Evolutionary conservation across 2,888 invertebrate species (phyloP).

Genomic region (Clusia tigrina): DNA sequence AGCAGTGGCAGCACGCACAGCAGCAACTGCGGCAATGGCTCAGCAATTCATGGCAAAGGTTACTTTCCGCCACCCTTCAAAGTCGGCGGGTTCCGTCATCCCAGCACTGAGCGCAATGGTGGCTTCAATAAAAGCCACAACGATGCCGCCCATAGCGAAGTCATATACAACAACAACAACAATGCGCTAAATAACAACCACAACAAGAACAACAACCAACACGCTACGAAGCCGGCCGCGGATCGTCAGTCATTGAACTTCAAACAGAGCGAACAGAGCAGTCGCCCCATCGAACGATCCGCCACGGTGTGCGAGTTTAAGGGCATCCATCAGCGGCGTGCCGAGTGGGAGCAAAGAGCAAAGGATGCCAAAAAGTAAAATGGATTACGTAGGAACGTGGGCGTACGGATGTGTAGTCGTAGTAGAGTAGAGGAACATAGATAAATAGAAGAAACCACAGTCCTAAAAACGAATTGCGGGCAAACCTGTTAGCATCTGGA

Average conservation of each 20-base stretch:
- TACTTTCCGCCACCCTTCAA: conserved; percentile 51
- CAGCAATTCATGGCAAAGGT: conserved; percentile 11
- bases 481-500: too few species aligned
- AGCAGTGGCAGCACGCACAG: conserved; percentile 15
- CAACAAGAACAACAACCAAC: not conserved
- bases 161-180: conserved; percentile 45
- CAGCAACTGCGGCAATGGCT: conserved; percentile 9
- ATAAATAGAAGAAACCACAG: too few species aligned
- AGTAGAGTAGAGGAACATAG: too few species aligned
- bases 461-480: too few species aligned
- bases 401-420: too few species aligned
- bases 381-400: too few species aligned
- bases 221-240: conserved; percentile 20
- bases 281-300: conserved; percentile 55
- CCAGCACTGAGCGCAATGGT: conserved; percentile 29
- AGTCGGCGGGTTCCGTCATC: conserved; percentile 38
- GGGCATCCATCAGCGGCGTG: conserved; percentile 77
- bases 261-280: conserved; percentile 18
- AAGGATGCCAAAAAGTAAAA: conserved; percentile 69
- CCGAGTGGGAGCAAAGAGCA: conserved; percentile 81
- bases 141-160: conserved; percentile 42
- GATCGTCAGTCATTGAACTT: conserved; percentile 35
- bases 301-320: conserved; percentile 68
- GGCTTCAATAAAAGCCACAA: conserved; percentile 33
- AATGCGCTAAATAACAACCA: conserved; percentile 12